Evolutionary conservation across 2,888 invertebrate species (phyloP), one percentile per base, ranked within the genome.

Genomic region (Calliopum simillimum): DNA sequence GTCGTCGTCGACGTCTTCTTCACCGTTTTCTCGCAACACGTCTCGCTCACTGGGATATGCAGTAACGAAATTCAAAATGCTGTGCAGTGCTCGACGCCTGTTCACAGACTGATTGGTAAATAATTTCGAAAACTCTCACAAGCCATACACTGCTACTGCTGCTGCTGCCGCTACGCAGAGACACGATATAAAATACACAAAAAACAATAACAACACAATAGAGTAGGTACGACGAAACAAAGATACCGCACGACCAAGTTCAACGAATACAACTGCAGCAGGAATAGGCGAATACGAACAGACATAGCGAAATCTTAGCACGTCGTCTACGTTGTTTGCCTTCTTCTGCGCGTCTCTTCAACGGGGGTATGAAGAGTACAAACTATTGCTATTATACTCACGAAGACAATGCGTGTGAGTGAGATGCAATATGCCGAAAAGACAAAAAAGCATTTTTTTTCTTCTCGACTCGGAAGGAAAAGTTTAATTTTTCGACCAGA

Each of bases 1-100:
- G n/a, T 49, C 6, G n/a, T 49, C n/a, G 49, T 13, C 19, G 49
- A 12, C n/a, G 49, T 11, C n/a, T 6, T 19, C 49, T 65, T 44
- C 21, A 4, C 14, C 49, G 14, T 64, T 14, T 44, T 47, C 33
- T 23, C 23, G 21, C 25, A n/a, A 46, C 46, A 47, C 41, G 16
- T 23, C 21, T 44, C 19, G 62, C 23, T 70, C 25, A 44, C 49
- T 43, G 55, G 44, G n/a, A n/a, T 14, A 47, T 23, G 47, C 53
- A 41, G 46, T 58, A 6, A 16, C 71, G 69, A 76, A 76, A 73
- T 76, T 75, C 71, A 77, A 78, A 76, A 75, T 58, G 76, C 79
- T 79, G 79, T 79, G 78, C 79, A 79, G 76, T 78, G 77, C 79
- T 80, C 79, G 77, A 76, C 79, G 80, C 78, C 79, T 80, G 78